A percentile compares a stretch with the other conserved stretches of the same genome.
Conservation (phyloP, 2,113 vertebrate species). For the Thinocorus orbignyianus region DNA sequence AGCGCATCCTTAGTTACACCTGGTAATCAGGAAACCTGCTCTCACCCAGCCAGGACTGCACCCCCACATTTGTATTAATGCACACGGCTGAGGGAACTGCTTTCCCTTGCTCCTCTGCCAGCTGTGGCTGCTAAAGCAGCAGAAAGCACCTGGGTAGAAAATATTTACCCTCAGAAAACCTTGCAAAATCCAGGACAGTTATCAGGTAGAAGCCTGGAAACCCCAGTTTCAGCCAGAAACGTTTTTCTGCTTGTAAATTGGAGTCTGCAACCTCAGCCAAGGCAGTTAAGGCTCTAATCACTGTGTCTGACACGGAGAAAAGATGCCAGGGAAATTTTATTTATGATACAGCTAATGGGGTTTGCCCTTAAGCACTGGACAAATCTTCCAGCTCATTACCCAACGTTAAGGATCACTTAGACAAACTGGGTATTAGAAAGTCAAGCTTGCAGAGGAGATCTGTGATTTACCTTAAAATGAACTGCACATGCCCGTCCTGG, state of each 20-base stretch:
- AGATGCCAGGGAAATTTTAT: not conserved
- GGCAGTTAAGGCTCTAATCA: not conserved
- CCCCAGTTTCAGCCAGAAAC: not conserved
- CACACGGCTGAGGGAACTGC: not conserved
- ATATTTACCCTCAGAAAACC: not conserved
- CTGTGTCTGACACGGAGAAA: not conserved
- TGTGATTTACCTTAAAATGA: not conserved
- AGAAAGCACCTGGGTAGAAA: not conserved
- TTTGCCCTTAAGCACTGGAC: not conserved
- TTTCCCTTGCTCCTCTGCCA: not conserved
- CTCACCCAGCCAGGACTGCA: not conserved
- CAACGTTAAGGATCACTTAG: not conserved
- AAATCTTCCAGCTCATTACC: conserved; percentile 28
- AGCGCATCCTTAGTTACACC: not conserved
- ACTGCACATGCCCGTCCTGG: not conserved
- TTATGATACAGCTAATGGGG: not conserved
- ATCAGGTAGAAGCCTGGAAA: not conserved
- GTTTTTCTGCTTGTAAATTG: not conserved
- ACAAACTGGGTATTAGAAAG: not conserved
- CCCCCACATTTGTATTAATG: not conserved
- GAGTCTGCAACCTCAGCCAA: not conserved
- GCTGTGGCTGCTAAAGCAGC: not conserved
- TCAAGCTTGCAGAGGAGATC: not conserved
- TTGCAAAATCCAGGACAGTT: not conserved
- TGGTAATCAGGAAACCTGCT: not conserved